Evolutionary conservation across 23 tunicate genomes (phyloP).

Genomic region (Oikopleura vanhoeffeni): DNA sequence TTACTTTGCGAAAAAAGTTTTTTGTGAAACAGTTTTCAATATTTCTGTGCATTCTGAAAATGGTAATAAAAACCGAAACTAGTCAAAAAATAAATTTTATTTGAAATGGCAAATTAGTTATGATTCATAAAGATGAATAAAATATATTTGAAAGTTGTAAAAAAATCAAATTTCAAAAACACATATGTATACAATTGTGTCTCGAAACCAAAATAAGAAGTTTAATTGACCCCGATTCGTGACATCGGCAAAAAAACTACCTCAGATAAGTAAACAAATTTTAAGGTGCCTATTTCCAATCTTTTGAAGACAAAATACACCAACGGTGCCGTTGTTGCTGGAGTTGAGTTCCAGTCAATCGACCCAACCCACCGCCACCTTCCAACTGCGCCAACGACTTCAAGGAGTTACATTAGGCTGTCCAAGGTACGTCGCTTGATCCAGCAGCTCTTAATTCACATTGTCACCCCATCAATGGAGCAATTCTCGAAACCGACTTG

Average conservation of each 20-base stretch:
- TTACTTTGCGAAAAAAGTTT: too few relatives aligned
- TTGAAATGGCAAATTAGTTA: too few relatives aligned
- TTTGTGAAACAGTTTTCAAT: too few relatives aligned
- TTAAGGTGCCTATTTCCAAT: background rate
- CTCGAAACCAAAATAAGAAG: too few relatives aligned
- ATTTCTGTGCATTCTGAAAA: too few relatives aligned
- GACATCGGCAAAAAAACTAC: background rate
- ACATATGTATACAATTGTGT: too few relatives aligned
- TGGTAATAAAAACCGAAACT: too few relatives aligned
- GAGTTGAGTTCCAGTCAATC: background rate
- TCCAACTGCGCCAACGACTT: background rate
- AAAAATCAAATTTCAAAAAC: too few relatives aligned
- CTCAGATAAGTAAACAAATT: background rate
- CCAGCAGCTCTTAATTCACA: background rate
- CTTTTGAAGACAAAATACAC: background rate
- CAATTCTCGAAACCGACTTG: background rate
- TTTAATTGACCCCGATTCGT: too few relatives aligned
- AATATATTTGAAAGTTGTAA: too few relatives aligned
- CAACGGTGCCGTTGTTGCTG: background rate
- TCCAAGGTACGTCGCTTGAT: background rate
- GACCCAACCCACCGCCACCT: background rate
- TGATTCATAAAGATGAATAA: too few relatives aligned
- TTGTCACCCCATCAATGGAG: background rate
- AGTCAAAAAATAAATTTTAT: too few relatives aligned
- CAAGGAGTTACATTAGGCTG: background rate